Conservation (phyloP, 2,797 vertebrate genomes). For the Botia kubotai region DNA sequence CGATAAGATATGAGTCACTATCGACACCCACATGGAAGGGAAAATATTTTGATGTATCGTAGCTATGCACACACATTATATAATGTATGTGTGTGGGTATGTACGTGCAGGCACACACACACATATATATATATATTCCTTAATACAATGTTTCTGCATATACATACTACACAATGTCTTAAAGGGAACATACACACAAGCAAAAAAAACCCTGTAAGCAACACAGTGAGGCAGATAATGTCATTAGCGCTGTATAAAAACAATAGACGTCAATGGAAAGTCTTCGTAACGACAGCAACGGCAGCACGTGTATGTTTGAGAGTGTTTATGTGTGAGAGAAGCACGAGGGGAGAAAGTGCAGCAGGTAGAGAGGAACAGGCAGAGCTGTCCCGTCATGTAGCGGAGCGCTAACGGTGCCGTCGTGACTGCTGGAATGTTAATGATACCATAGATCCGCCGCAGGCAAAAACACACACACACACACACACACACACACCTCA, state of each 20-base stretch:
- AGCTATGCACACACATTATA: not conserved
- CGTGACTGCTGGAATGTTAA: slow-evolving; percentile 80
- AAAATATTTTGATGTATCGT: slow-evolving; percentile 11
- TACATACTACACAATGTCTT: not conserved
- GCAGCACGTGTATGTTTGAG: slow-evolving; percentile 3
- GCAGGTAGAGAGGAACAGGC: slow-evolving; percentile 36
- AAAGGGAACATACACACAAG: too few species aligned
- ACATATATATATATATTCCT: not conserved
- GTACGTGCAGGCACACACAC: not conserved
- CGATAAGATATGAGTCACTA: slow-evolving; percentile 61
- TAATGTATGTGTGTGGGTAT: too few species aligned
- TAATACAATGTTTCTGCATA: too few species aligned
- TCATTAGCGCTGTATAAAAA: not conserved
- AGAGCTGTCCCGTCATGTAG: slow-evolving; percentile 75
- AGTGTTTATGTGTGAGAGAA: slow-evolving; percentile 26
- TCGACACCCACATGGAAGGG: slow-evolving; percentile 27
- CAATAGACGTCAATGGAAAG: not conserved
- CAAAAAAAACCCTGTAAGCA: too few species aligned
- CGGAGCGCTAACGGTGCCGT: slow-evolving; percentile 66
- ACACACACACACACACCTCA: slow-evolving; percentile 55
- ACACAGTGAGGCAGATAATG: not conserved
- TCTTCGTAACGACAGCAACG: not conserved
- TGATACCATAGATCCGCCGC: slow-evolving; percentile 65
- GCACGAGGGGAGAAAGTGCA: not conserved
- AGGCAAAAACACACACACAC: slow-evolving; percentile 59